Conservation (phyloP, 2,888 invertebrate species). For the Platynereis dumerilii region DNA sequence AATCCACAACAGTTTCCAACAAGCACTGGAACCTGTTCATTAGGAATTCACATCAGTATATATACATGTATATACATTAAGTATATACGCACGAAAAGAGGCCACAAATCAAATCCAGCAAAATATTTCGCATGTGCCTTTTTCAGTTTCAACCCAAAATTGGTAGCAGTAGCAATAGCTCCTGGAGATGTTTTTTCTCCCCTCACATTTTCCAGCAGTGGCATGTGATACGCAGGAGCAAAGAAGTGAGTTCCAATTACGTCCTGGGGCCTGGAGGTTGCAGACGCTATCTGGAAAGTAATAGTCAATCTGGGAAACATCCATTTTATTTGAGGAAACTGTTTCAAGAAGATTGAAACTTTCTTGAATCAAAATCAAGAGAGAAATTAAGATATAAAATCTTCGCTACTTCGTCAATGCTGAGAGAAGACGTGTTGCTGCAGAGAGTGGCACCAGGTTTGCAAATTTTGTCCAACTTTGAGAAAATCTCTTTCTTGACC, state of each 20-base stretch:
- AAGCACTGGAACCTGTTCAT: slow-evolving; percentile 50
- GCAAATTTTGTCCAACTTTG: slow-evolving; percentile 58
- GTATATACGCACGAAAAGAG: too few species aligned
- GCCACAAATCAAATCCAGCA: too few species aligned
- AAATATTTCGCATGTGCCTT: slow-evolving; percentile 37
- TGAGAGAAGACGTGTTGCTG: slow-evolving; percentile 62
- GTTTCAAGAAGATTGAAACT: too few species aligned
- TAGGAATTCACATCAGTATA: too few species aligned
- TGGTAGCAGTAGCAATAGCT: slow-evolving; percentile 62
- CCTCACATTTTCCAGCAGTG: slow-evolving; percentile 58
- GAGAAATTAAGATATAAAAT: too few species aligned
- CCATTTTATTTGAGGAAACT: too few species aligned
- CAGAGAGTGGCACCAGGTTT: slow-evolving; percentile 56
- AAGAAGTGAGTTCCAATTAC: slow-evolving; percentile 64
- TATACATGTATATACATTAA: too few species aligned
- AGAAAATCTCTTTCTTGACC: slow-evolving; percentile 60
- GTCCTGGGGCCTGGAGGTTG: slow-evolving; percentile 51
- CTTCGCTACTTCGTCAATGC: slow-evolving; percentile 61
- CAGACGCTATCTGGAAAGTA: slow-evolving; percentile 53
- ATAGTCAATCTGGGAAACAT: not conserved
- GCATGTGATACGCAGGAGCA: slow-evolving; percentile 62
- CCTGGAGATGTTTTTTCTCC: slow-evolving; percentile 56
- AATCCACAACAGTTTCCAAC: slow-evolving; percentile 55
- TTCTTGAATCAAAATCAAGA: too few species aligned
- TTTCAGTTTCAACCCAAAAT: slow-evolving; percentile 58